Percentiles rank a stretch among this genome's conserved stretches.
These are phyloP conservation scores for Sapajus apella DNA, from an alignment of 2,113 vertebrate genomes.

Conservation along the genomic window DNA sequence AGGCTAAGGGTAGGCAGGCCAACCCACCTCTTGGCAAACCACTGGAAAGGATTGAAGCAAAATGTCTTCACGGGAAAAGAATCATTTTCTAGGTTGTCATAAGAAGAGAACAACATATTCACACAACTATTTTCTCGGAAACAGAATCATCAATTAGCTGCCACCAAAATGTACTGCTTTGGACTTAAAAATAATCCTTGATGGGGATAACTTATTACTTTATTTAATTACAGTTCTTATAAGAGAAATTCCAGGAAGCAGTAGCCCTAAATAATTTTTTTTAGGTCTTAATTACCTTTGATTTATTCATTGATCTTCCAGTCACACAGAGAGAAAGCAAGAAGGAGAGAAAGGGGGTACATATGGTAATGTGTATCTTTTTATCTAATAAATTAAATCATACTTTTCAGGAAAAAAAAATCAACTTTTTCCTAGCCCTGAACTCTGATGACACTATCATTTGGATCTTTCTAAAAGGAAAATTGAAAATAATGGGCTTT, in stretches of 20 bases:
- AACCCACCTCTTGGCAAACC: background rate
- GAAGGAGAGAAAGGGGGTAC: background rate
- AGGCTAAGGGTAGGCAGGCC: background rate
- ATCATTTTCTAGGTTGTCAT: background rate
- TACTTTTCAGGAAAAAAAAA: slow-evolving; percentile 14
- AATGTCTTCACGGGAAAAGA: background rate
- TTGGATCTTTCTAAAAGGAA: slow-evolving; percentile 22
- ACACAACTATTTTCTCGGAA: slow-evolving; percentile 7
- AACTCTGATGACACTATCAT: background rate
- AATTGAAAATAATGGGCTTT: background rate
- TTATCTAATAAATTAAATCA: slow-evolving; percentile 3
- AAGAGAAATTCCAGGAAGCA: slow-evolving; percentile 53
- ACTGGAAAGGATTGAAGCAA: background rate
- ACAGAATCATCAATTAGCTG: slow-evolving; percentile 29
- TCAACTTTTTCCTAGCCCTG: background rate
- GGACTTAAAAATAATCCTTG: slow-evolving; percentile 54
- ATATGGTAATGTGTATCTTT: background rate
- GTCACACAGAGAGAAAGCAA: background rate
- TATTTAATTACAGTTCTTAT: slow-evolving; percentile 67
- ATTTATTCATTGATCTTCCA: slow-evolving; percentile 43
- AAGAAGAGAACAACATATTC: slow-evolving; percentile 24
- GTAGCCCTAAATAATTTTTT: slow-evolving; percentile 60
- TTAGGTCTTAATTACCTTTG: slow-evolving; percentile 50
- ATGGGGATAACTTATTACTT: slow-evolving; percentile 54
- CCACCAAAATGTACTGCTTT: slow-evolving; percentile 44